Base-by-base conservation (phyloP, 2,888 invertebrate species). In the Anthrax anthrax region DNA sequence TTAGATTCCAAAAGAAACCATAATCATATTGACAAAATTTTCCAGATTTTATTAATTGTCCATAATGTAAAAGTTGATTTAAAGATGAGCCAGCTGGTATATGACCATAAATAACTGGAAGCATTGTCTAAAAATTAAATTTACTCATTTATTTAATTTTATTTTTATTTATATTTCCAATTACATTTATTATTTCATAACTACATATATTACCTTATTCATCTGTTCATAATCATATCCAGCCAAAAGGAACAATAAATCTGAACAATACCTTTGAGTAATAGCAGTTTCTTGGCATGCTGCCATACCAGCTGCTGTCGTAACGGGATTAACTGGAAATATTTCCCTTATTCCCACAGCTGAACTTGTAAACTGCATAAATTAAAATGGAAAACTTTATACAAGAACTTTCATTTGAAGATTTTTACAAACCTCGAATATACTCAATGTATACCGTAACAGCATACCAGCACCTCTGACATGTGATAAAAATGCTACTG, bases 201-300 rank as follows among this genome's bases (percentile, higher is more conserved):
- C n/a, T n/a, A n/a, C n/a, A n/a, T n/a, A n/a, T n/a, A n/a, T n/a
- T 39, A 39, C 39, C 14, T 50, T 55, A 54, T 71, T 65, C 2
- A 69, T 47, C 44, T 67, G 60, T 41, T 60, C 57, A 1, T 58
- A 56, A 54, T 69, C 59, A 46, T 58, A 67, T 2, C 72, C 73
- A 46, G 60, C 61, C 1, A 77, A 46, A 5, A 77, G 55, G 55
- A 76, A 75, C 2, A 75, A 55, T 2, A 76, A 59, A 55, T 77
- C 78, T 43, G 68, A 67, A 63, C 83, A 83, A 1, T 80, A 44
- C 1, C 62, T 71, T 50, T 71, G 75, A 46, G 69, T 68, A 8
- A 63, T 32, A 1, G 68, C 69, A 29, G 70, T 68, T 50, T 72
- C 72, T 36, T 63, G 61, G 54, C 79, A 79, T 0, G 71, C 32